Conservation (phyloP, 2,797 vertebrate species). For the Acridotheres tristis region DNA sequence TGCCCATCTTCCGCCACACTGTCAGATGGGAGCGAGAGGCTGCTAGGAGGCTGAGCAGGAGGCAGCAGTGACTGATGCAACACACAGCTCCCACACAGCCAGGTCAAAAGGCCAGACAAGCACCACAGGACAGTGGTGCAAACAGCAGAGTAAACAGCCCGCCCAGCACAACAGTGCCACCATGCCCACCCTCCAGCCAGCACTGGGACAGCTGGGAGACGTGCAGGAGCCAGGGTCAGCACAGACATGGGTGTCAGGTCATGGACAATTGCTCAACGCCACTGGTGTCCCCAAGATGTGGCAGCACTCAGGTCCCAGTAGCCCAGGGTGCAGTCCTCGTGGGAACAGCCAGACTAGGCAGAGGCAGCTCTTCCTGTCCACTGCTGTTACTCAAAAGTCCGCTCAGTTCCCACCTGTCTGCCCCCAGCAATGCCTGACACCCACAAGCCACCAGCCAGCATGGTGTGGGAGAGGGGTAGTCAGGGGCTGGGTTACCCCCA, state of each 20-base stretch:
- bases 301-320: rapidly evolving
- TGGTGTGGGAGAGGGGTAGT: rapidly evolving
- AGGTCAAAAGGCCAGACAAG: background rate
- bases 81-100: background rate
- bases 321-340: rapidly evolving
- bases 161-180: rapidly evolving
- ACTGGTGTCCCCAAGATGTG: rapidly evolving
- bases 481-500: background rate
- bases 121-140: background rate
- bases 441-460: background rate
- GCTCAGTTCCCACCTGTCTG: background rate
- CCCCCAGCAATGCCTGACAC: background rate
- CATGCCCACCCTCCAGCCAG: background rate
- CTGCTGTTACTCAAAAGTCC: rapidly evolving
- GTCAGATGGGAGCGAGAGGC: rapidly evolving
- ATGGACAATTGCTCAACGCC: background rate
- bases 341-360: background rate
- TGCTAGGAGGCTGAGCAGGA: rapidly evolving
- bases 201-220: background rate
- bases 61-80: background rate
- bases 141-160: background rate
- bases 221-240: background rate
- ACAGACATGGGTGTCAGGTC: rapidly evolving
- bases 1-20: background rate
- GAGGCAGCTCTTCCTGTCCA: background rate